Evolutionary conservation across 2,888 invertebrate species (phyloP), one percentile per base, ranked within the genome.

Genomic region (Polydrusus pterygomalis): DNA sequence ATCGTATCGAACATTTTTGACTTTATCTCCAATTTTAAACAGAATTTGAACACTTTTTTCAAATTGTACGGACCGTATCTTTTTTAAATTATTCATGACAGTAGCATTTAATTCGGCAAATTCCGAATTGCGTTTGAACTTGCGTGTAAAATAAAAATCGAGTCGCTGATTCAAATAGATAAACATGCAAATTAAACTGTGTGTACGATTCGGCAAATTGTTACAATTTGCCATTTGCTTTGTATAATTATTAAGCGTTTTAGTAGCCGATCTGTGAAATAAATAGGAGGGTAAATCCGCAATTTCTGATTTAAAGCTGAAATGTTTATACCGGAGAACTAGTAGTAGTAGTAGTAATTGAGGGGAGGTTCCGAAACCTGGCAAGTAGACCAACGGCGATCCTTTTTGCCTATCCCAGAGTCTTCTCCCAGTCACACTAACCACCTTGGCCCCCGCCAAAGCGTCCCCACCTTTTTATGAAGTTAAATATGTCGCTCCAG

Each of bases 131-230:
- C 18, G 40, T 67, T 51, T 51, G 51, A 38, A 58, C 30, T 43
- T 45, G 56, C 17, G 54, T 20, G 56, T 56, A 43, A 58, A 58
- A 70, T 70, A 70, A 70, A 70, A 58, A 45, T 56, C 54, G 40
- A 62, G 3, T 51, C 49, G 62, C 38, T 63, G 63, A 70, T 70
- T 62, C 54, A 63, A 63, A 63, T 63, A 49, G 70, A 62, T 63
- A 70, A 70, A 70, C 70, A 70, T 62, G 63, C 40, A 70, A 70
- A 70, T 70, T 49, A 54, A 51, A 20, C 63, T 13, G 18, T 70
- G 70, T 70, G 51, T 51, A 34, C 34, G 18, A 51, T 34, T 62
- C 15, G 70, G 18, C 18, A 70, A 70, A 70, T 60, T 70, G 70
- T 30, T 38, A 47, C 60, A 25, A 60, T 58, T 70, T 34, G 34